A percentile compares a stretch with the other conserved stretches of the same genome.
phyloP scores from a whole-genome alignment of 2,797 vertebrate species.

The Babyrousa celebensis region DNA sequence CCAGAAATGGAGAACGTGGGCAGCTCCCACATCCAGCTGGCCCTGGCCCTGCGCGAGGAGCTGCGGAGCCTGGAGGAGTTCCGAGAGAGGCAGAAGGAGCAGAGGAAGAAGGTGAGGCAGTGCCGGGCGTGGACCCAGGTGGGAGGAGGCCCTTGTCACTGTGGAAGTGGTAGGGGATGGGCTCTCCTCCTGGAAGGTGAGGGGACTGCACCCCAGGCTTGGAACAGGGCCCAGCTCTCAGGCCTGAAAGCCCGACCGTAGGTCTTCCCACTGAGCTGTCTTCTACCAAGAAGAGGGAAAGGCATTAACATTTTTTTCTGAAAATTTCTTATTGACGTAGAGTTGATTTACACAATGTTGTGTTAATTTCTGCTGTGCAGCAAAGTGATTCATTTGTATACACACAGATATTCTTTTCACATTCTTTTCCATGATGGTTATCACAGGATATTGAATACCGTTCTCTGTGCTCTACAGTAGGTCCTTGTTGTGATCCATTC shows the following conservation, averaged over 20 bases:
- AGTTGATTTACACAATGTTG: no score
- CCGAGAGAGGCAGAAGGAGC: conserved; percentile 97
- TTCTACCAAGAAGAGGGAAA: not conserved
- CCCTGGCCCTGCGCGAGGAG: conserved; percentile 94
- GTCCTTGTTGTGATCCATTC: no score
- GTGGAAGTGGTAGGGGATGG: fast-evolving
- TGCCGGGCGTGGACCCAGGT: fast-evolving
- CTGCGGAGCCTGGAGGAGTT: conserved; percentile 96
- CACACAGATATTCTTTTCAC: no score
- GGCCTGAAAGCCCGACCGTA: not conserved
- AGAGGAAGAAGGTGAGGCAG: conserved; percentile 95
- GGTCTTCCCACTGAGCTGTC: not conserved
- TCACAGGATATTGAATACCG: no score
- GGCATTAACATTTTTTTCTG: no score
- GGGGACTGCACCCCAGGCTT: not conserved
- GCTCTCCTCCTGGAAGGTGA: no score
- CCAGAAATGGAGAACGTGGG: conserved; percentile 97
- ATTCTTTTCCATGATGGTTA: no score
- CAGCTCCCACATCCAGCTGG: conserved; percentile 96
- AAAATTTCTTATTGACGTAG: no score
- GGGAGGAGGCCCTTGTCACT: not conserved
- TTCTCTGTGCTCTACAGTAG: no score
- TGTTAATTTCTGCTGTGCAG: no score
- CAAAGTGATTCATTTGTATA: no score
- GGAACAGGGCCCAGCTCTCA: not conserved